Base-by-base conservation (phyloP, 2,797 vertebrate species). In the Telmatherina bonti region DNA sequence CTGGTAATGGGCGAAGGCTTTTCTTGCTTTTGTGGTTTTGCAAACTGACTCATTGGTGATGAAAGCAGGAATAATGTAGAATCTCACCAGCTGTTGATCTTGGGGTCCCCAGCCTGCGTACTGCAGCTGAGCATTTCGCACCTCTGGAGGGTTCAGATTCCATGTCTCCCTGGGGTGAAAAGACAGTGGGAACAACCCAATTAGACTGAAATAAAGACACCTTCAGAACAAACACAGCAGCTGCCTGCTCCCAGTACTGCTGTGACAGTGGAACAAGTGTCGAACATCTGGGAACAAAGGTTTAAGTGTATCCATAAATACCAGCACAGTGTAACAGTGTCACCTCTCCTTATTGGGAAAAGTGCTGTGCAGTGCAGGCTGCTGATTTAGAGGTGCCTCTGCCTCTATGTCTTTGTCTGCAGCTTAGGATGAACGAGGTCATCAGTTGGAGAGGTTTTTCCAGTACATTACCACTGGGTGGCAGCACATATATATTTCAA, bases 101-200 rank as follows among this genome's bases (percentile, higher is more conserved):
- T 94, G 95, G 0, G 97, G 96, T 22, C 98, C 98, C 98, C 98
- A 99, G 81, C 97, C 98, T 2, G 98, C 98, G 5, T 95, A 99
- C 85, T 98, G 98, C 76, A 99, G 96, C 79, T 96, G 96, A 71
- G 96, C 95, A 1, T 98, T 96, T 85, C 94, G 95, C 81, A 99
- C 98, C 91, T 99, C 97, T 0, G 98, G 97, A 59, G 97, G 97
- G 77, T 97, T 97, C 86, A 99, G 85, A 85, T 94, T 96, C 92
- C 96, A 96, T 5, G 96, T 97, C 76, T 97, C 96, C 88, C 97
- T 98, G 92, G 5, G 62, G 63, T 15, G 36, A 61, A 86, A 16
- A 71, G 53, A 81, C 7, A 79, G 36, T 61, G 27, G n/a, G 62
- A 36, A 63, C 31, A 64, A 24, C 20, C 12, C 29, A 2, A 47